Evolutionary conservation across 2,113 vertebrate genomes (phyloP).

Genomic region (Himantopus leucocephalus): DNA sequence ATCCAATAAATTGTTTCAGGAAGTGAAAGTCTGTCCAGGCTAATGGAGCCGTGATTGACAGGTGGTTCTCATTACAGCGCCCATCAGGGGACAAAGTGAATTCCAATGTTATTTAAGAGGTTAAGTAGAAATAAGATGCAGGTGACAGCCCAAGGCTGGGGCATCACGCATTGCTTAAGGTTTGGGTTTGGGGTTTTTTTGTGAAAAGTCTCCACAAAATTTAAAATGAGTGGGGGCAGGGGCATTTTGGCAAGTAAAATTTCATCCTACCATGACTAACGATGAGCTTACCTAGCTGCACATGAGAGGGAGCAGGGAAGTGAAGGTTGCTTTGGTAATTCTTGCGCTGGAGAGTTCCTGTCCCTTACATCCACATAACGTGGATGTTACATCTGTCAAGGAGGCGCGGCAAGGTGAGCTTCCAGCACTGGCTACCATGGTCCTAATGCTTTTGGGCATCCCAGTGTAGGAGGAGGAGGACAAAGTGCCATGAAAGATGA

Average conservation of each 20-base stretch:
- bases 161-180: neutral
- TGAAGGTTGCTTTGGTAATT: neutral
- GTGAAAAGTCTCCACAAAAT: neutral
- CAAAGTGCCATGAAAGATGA: fast-evolving
- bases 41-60: slow-evolving; percentile 84
- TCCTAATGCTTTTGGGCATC: neutral
- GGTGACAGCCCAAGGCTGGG: slow-evolving; percentile 59
- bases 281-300: neutral
- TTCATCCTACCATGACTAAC: fast-evolving
- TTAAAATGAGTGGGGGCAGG: neutral
- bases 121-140: slow-evolving; percentile 69
- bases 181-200: neutral
- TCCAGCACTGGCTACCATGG: neutral
- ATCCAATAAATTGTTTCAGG: slow-evolving; percentile 85
- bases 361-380: fast-evolving
- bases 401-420: neutral
- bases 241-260: neutral
- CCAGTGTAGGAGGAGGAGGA: neutral
- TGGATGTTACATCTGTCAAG: fast-evolving
- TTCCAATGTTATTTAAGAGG: slow-evolving; percentile 70
- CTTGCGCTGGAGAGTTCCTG: neutral
- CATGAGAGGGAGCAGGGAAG: neutral
- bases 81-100: slow-evolving; percentile 75
- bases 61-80: slow-evolving; percentile 78
- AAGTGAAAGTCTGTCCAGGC: slow-evolving; percentile 80